Conservation (phyloP, 2,113 vertebrate species). For the Alethe diademata region DNA sequence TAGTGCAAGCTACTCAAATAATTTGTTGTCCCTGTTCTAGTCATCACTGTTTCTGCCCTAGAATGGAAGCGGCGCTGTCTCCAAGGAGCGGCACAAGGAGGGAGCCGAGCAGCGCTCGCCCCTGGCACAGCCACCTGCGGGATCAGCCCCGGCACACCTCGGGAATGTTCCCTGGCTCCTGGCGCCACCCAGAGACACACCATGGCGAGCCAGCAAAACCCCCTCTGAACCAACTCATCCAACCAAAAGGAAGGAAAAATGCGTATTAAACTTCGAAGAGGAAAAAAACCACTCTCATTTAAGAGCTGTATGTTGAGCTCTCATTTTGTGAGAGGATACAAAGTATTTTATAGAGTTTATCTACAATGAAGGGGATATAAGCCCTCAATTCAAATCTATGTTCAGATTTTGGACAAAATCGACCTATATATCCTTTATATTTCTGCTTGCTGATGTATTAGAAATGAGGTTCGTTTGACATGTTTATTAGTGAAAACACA, state of each 20-base stretch:
- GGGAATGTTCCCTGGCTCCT: too few relatives aligned
- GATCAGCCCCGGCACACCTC: too few relatives aligned
- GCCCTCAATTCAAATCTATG: neutral
- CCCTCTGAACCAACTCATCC: too few relatives aligned
- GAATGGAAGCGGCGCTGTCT: too few relatives aligned
- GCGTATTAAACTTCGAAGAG: neutral
- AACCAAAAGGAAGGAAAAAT: neutral
- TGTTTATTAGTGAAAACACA: neutral
- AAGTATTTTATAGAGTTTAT: neutral
- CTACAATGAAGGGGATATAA: neutral
- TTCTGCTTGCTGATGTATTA: neutral
- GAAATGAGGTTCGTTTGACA: neutral
- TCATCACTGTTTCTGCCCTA: neutral
- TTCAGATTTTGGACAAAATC: neutral
- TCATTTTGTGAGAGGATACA: neutral
- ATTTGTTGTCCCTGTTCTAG: neutral
- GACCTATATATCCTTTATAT: neutral
- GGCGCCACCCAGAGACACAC: too few relatives aligned
- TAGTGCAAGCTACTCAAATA: neutral
- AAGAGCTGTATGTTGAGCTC: too few relatives aligned
- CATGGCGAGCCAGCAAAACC: too few relatives aligned
- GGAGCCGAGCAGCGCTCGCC: too few relatives aligned
- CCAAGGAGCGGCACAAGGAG: too few relatives aligned
- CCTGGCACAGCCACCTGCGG: too few relatives aligned
- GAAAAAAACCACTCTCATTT: neutral